Evolutionary conservation across 2,888 invertebrate genomes (phyloP), one percentile per base, ranked within the genome.

Genomic region (Trichopoda pennipes): DNA sequence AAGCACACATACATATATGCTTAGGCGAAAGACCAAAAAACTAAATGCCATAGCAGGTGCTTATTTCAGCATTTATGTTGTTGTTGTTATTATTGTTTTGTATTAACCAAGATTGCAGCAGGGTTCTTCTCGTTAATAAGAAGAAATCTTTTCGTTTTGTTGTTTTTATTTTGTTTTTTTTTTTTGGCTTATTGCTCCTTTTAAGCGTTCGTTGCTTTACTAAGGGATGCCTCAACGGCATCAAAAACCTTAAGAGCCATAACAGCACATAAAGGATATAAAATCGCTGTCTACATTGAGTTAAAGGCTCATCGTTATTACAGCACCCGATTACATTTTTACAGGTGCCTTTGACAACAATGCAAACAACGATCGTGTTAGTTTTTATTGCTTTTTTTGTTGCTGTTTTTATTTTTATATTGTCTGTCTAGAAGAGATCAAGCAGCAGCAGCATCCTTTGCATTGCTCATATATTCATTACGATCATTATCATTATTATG

Each of bases 41-140:
- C 16, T n/a, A 49, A 74, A 72, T 70, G 70, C 58, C 49, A 82
- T 72, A 79, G 82, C 82, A 82, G 82, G 82, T 82, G 82, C 82
- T 79, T 82, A 76, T 72, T 79, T 79, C 58, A 78, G 51, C 23
- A 55, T 72, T 76, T 61, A 32, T 63, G 47, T 68, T 78, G 44
- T 51, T 32, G 42, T 38, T 58, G 17, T 55, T 74, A n/a, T n/a
- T 19, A 8, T 38, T 38, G 38, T 38, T 3, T 38, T 64, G 53
- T 80, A 17, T 56, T 72, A 74, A 68, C 68, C 75, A 82, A 76
- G 82, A 82, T 82, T 82, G 82, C 82, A 82, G 82, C 82, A 79
- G 82, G 72, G 72, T 82, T 76, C 82, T 75, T 79, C 74, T 82
- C 56, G 69, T 82, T 79, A 82, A 82, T 82, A 82, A 79, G 82